Percentiles rank a stretch among this genome's conserved stretches.
These are phyloP conservation scores for Helostoma temminkii DNA, from an alignment of 2,797 vertebrate genomes.

Conservation along the genomic window DNA sequence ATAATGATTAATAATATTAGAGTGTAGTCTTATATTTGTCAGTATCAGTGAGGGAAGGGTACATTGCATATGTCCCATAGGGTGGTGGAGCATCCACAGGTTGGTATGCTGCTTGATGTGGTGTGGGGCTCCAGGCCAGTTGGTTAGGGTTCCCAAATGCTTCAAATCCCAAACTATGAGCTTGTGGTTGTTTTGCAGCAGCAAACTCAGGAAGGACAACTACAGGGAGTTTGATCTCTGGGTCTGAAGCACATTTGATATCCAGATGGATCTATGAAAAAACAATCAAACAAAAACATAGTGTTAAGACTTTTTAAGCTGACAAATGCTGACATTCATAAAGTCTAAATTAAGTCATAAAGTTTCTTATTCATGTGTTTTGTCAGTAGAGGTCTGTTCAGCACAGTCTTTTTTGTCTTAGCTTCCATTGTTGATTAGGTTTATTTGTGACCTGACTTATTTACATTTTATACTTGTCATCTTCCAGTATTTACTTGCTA, in stretches of 20 bases:
- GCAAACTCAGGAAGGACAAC: conserved; percentile 64
- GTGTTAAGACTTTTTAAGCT: no score
- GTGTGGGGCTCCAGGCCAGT: conserved; percentile 8
- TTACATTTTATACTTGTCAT: no score
- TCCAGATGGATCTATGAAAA: conserved; percentile 72
- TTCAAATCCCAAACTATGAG: conserved; percentile 34
- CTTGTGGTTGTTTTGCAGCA: not conserved
- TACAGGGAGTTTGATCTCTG: conserved; percentile 78
- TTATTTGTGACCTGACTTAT: not conserved
- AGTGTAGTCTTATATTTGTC: not conserved
- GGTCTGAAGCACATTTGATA: conserved; percentile 72
- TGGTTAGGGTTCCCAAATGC: conserved; percentile 26
- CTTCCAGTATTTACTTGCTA: not conserved
- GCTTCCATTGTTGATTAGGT: not conserved
- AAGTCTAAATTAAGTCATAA: no score
- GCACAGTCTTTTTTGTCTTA: not conserved
- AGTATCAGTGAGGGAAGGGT: conserved; percentile 9
- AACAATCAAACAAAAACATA: not conserved
- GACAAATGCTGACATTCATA: not conserved
- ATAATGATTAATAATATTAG: no score
- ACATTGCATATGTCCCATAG: conserved; percentile 43
- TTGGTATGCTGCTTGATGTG: conserved; percentile 8
- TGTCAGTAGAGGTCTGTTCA: conserved; percentile 35
- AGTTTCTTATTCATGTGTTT: conserved; percentile 6
- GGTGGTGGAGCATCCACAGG: conserved; percentile 46